phyloP scores from a whole-genome alignment of 2,797 vertebrate genomes.

The Enteromius radiatus region DNA sequence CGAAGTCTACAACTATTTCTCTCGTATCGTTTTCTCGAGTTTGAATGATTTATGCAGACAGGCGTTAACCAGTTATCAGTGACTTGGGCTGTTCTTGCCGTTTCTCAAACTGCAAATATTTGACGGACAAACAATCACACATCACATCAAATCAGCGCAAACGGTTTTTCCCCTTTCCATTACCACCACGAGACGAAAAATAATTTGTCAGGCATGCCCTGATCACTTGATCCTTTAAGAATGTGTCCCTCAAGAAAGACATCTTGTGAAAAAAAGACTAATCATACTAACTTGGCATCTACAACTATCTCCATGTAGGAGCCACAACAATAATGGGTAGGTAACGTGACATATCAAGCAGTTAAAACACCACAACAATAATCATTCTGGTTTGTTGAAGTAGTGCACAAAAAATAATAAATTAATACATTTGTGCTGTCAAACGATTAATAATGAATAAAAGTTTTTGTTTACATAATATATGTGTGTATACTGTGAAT shows the following conservation, averaged over 20 bases:
- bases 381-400: no score
- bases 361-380: neutral
- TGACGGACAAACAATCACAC: conserved; percentile 8
- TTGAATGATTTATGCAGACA: neutral
- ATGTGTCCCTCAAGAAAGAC: neutral
- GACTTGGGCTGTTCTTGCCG: neutral
- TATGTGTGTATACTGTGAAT: no score
- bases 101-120: conserved; percentile 16
- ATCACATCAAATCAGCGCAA: neutral
- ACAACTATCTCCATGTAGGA: no score
- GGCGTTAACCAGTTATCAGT: neutral
- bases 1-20: neutral
- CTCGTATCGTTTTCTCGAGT: neutral
- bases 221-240: neutral
- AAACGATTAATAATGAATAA: no score
- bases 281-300: neutral
- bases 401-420: no score
- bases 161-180: neutral
- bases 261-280: neutral
- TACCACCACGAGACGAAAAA: no score
- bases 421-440: no score
- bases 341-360: neutral
- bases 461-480: no score
- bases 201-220: neutral
- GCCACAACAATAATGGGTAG: neutral